Evolutionary conservation across 2,113 vertebrate genomes (phyloP).

Genomic region (Malurus alboscapulatus): DNA sequence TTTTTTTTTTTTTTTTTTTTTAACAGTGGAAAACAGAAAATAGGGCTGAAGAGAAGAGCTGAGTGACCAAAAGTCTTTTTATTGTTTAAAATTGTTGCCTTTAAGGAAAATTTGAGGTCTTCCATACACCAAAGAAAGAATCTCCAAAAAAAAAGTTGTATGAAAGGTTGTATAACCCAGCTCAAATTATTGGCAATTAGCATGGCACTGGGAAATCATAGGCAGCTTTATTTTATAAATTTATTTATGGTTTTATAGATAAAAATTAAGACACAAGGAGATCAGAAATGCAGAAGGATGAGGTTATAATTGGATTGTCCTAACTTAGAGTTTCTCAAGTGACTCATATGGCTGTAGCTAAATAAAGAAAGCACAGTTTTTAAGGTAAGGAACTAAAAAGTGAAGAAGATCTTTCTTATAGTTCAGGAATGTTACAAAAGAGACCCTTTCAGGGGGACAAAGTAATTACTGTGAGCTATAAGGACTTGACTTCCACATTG

Average conservation of each 20-base stretch:
- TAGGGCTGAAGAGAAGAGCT: background rate
- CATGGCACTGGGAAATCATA: background rate
- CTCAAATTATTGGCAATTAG: background rate
- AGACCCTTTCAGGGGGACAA: background rate
- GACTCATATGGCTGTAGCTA: background rate
- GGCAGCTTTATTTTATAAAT: background rate
- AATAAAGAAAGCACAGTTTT: background rate
- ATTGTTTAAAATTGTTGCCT: background rate
- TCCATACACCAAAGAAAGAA: background rate
- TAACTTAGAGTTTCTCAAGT: background rate
- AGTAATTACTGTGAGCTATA: fast-evolving
- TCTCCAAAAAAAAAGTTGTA: background rate
- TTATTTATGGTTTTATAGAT: background rate
- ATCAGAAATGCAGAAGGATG: background rate
- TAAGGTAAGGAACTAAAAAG: background rate
- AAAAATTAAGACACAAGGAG: background rate
- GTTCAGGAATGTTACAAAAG: background rate
- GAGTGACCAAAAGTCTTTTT: background rate
- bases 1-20: background rate
- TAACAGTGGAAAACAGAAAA: background rate
- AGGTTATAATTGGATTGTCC: background rate
- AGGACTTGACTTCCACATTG: background rate
- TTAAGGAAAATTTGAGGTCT: background rate
- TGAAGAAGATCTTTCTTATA: background rate
- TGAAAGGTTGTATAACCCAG: background rate